Evolutionary conservation across 2,888 invertebrate genomes (phyloP), one percentile per base, ranked within the genome.

Genomic region (Strigamia maritima): DNA sequence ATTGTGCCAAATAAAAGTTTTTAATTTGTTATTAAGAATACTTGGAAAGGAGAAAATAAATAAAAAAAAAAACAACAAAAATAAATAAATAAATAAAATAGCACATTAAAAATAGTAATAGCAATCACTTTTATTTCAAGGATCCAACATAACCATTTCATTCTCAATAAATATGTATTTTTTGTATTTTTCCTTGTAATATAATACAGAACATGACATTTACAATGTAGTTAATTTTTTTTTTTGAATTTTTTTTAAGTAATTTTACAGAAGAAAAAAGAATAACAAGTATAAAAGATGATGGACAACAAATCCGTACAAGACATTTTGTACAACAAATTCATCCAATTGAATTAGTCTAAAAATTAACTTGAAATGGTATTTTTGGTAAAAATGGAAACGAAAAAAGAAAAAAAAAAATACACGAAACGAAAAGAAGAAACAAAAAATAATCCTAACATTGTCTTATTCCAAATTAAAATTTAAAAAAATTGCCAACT

Each of bases 141-240:
- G 44, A 35, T 77, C 60, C 77, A 77, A 77, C 77, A 54, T 54
- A 75, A 75, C 38, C 75, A 24, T 26, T 77, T 77, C 49, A 38
- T 76, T 75, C 38, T 75, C 38, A 75, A 75, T 75, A 35, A 35
- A 35, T 75, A 35, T 75, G 31, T 75, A 35, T 75, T 75, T n/a
- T 70, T 75, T 75, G 31, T 75, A 35, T 75, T 75, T n/a, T 35
- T 75, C 75, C 31, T 75, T 75, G 31, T 75, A 75, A 75, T 77
- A 77, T 77, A 77, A 40, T 77, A 77, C 77, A 77, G 77, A 77
- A 77, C 77, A 77, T 49, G 77, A 77, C 77, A 77, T 77, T 44
- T 77, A 77, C 77, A 77, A 35, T 26, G n/a, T 75, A 22, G n/a
- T 49, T 28, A 28, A 24, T 35, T 76, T 76, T 40, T 24, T 16